Base-by-base conservation (phyloP, 2,797 vertebrate species). In the Sebastes vulpes region DNA sequence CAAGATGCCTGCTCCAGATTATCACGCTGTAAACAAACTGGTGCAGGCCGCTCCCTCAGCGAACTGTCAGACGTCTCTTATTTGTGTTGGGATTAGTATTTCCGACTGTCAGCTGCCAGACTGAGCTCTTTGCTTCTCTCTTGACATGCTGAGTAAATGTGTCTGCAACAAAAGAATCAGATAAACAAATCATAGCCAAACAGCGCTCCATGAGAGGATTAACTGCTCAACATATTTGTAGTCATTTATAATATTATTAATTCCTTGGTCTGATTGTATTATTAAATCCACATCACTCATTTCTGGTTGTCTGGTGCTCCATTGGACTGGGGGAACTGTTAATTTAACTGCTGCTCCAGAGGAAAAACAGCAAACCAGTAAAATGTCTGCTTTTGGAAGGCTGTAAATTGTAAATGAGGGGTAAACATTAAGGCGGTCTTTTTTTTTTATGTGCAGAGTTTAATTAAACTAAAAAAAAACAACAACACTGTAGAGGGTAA, bases 1-100 rank as follows among this genome's bases (percentile, higher is more conserved):
- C 92, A 94, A 95, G 94, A 95, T 95, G 88, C 87, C 87, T 88
- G 73, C 77, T 79, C 56, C 82, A 92, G 94, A 95, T 94, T 92
- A 93, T 77, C 72, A 60, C 1, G 86, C 88, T 81, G 88, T 93
- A 93, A 96, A 95, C 93, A 95, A 90, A 93, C 88, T 74, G 84
- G 80, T 79, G 61, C 59, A n/a, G 66, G 68, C 65, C 59, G 84
- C 76, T 84, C 79, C 72, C 73, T 83, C 66, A 46, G 61, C 28
- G 20, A 77, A 71, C 68, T 71, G 61, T 72, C 82, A 81, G 78
- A 58, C 73, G 68, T 75, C 79, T 76, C 83, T 87, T 64, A 79
- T 25, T 25, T 78, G 50, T 28, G 1, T 31, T 72, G 56, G 72
- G 87, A 88, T 91, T 78, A 86, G 58, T 52, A 11, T 77, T 69